phyloP scores from a whole-genome alignment of 1,140 invertebrate genomes.

The Tetramorium simillimum region DNA sequence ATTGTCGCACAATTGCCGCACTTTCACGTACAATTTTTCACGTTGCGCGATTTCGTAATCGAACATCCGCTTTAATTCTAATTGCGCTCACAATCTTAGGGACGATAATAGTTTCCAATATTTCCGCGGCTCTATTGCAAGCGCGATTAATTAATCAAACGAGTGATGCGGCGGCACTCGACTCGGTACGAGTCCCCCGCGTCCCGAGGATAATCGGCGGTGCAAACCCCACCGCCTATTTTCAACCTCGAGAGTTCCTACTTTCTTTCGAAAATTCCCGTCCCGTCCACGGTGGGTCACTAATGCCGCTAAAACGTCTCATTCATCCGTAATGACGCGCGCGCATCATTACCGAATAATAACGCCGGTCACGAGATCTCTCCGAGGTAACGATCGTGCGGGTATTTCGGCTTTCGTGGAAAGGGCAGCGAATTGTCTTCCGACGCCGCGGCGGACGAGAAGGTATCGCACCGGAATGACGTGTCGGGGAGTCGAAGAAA shows the following conservation, averaged over 20 bases:
- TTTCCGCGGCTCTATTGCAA: background rate
- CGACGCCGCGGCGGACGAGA: slow-evolving; percentile 32
- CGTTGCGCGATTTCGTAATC: background rate
- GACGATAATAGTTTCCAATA: background rate
- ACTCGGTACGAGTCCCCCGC: background rate
- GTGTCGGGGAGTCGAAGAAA: slow-evolving; percentile 58
- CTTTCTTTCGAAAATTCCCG: slow-evolving; percentile 35
- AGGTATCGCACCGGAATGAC: slow-evolving; percentile 61
- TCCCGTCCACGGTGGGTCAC: slow-evolving; percentile 5
- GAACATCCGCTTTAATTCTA: background rate
- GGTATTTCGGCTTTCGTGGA: slow-evolving; percentile 46
- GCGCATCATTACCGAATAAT: slow-evolving; percentile 77
- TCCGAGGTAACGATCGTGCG: slow-evolving; percentile 46
- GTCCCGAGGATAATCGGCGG: slow-evolving; percentile 17
- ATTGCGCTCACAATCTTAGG: background rate
- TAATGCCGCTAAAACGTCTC: slow-evolving; percentile 53
- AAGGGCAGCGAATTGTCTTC: slow-evolving; percentile 51
- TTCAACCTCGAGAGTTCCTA: slow-evolving; percentile 5
- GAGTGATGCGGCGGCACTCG: background rate
- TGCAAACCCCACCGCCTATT: background rate
- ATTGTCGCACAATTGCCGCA: background rate
- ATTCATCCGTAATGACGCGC: slow-evolving; percentile 59
- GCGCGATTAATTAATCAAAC: slow-evolving; percentile 6
- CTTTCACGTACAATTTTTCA: background rate
- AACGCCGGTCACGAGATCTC: slow-evolving; percentile 80